Percentiles rank a stretch among this genome's conserved stretches.
phyloP scores from a whole-genome alignment of 2,797 vertebrate genomes.

The Uromys caudimaculatus region DNA sequence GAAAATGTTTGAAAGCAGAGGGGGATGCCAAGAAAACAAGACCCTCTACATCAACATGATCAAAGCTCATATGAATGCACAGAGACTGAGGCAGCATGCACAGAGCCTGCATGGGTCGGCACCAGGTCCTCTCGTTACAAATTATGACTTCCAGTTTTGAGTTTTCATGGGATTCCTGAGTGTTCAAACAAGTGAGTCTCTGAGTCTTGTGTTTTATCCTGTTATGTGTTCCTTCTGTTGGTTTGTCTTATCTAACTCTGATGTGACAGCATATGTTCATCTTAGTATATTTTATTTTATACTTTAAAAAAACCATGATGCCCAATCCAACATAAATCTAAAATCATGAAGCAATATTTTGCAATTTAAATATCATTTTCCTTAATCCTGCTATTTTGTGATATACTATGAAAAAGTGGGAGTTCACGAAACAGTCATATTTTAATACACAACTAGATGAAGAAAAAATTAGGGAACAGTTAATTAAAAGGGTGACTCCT shows the following conservation, averaged over 20 bases:
- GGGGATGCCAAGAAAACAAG: neutral
- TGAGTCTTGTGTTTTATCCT: neutral
- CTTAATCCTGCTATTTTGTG: neutral
- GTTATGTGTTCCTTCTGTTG: neutral
- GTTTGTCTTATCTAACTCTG: neutral
- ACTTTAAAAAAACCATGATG: neutral
- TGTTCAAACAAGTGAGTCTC: neutral
- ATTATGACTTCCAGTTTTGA: neutral
- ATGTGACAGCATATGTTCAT: neutral
- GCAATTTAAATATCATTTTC: constrained; percentile 23
- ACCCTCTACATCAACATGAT: neutral
- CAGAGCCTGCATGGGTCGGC: neutral
- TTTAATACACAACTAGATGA: neutral
- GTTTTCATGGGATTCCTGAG: neutral
- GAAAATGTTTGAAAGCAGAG: neutral
- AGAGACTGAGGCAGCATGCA: no score
- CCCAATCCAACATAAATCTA: neutral
- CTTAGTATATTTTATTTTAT: neutral
- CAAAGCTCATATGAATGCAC: neutral
- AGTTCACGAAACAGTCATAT: neutral
- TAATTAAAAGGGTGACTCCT: accelerated
- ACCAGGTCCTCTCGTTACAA: neutral
- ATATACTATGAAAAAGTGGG: neutral
- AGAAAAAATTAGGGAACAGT: neutral
- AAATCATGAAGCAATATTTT: constrained; percentile 5